These are phyloP conservation scores for Emmelina monodactyla DNA, from an alignment of 2,888 invertebrate species.

Conservation along the genomic window DNA sequence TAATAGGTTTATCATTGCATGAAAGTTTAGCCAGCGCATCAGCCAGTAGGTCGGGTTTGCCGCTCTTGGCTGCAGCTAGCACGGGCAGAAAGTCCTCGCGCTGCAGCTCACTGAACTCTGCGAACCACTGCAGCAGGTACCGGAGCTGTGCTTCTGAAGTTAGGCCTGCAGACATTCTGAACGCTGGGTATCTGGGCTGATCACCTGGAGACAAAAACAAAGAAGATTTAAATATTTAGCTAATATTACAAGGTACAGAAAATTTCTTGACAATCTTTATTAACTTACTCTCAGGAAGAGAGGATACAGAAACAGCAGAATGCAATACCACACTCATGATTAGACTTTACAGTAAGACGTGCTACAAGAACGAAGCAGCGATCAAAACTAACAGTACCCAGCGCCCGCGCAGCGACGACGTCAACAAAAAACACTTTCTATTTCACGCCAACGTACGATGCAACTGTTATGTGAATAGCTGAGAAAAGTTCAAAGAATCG, in stretches of 20 bases:
- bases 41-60: conserved; percentile 77
- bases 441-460: conserved; percentile 1
- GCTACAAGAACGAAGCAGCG: conserved; percentile 5
- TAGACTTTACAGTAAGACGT: conserved; percentile 9
- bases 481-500: too few species aligned
- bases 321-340: conserved; percentile 32
- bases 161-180: conserved; percentile 65
- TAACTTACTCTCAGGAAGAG: conserved; percentile 35
- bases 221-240: too few species aligned
- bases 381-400: neutral
- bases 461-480: too few species aligned
- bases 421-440: conserved; percentile 1
- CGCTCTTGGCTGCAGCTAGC: conserved; percentile 68
- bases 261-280: neutral
- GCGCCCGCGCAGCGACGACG: neutral
- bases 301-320: conserved; percentile 38
- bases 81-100: conserved; percentile 83
- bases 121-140: conserved; percentile 86
- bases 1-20: conserved; percentile 79
- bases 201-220: conserved; percentile 24
- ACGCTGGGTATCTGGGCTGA: conserved; percentile 28
- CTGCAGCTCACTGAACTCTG: conserved; percentile 89
- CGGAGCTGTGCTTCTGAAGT: conserved; percentile 78
- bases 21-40: conserved; percentile 71
- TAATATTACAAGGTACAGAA: too few species aligned